Conservation (phyloP, 2,888 invertebrate species). For the Drosophila demipolita region DNA sequence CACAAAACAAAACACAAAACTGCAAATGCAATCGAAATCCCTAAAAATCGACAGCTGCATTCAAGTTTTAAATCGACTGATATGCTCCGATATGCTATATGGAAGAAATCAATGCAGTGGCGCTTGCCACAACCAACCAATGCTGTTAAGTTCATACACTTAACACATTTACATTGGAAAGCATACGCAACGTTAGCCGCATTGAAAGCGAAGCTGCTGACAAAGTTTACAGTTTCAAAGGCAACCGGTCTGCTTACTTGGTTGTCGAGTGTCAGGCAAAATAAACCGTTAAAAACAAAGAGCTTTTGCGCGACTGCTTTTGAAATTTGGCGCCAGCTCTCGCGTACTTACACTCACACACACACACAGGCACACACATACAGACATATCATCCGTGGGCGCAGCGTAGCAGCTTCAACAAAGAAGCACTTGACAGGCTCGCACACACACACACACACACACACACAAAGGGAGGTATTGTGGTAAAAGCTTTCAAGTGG, state of each 20-base stretch:
- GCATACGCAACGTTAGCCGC: conserved; percentile 27
- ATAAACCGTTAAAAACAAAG: conserved; percentile 74
- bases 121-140: neutral
- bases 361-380: conserved; percentile 19
- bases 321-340: conserved; percentile 77
- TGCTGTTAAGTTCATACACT: conserved; percentile 6
- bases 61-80: neutral
- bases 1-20: conserved; percentile 9
- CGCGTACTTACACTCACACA: conserved; percentile 34
- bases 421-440: conserved; percentile 71
- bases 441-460: conserved; percentile 17
- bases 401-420: conserved; percentile 59
- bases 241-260: conserved; percentile 26
- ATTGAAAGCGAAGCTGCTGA: conserved; percentile 50
- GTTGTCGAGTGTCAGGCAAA: conserved; percentile 60
- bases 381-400: conserved; percentile 46
- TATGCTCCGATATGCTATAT: neutral
- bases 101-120: neutral
- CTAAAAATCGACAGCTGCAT: conserved; percentile 16
- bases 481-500: conserved; percentile 79
- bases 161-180: conserved; percentile 17
- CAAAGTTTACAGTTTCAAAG: conserved; percentile 73
- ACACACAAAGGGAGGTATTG: conserved; percentile 50
- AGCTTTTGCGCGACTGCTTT: conserved; percentile 71
- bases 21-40: neutral